Conservation (phyloP, 35 echinoderm and acorn worm genomes). For the Heliocidaris erythrogramma region DNA sequence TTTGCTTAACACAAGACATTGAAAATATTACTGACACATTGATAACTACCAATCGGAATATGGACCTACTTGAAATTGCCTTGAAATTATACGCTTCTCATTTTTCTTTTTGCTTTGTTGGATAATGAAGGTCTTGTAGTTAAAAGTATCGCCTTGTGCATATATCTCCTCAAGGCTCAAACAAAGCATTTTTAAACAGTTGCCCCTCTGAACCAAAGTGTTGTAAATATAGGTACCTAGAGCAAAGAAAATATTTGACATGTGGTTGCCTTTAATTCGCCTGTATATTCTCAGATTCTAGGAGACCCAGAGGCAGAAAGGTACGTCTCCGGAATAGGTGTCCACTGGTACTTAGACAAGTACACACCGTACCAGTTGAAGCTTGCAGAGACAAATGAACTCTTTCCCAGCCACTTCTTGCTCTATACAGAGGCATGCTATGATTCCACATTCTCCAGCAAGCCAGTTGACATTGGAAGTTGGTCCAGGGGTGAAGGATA, state of each 20-base stretch:
- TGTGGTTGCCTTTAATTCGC: neutral
- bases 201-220: too few relatives aligned
- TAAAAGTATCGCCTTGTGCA: too few relatives aligned
- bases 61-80: too few relatives aligned
- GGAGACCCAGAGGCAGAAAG: slow-evolving; percentile 48
- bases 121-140: neutral
- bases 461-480: slow-evolving; percentile 50
- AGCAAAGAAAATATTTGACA: too few relatives aligned
- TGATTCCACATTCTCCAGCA: neutral
- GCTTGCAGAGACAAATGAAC: slow-evolving; percentile 46
- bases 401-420: slow-evolving; percentile 55
- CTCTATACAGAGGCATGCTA: slow-evolving; percentile 64
- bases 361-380: neutral
- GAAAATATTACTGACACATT: too few relatives aligned
- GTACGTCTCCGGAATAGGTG: slow-evolving; percentile 55
- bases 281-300: slow-evolving; percentile 39
- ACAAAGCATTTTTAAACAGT: too few relatives aligned
- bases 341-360: slow-evolving; percentile 66
- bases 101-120: too few relatives aligned
- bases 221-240: too few relatives aligned
- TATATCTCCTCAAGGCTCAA: too few relatives aligned
- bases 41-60: too few relatives aligned
- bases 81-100: too few relatives aligned
- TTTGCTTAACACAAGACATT: too few relatives aligned
- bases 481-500: slow-evolving; percentile 71